Conservation (phyloP, 2,113 vertebrate genomes). For the Cryptomyrus ogoouensis region DNA sequence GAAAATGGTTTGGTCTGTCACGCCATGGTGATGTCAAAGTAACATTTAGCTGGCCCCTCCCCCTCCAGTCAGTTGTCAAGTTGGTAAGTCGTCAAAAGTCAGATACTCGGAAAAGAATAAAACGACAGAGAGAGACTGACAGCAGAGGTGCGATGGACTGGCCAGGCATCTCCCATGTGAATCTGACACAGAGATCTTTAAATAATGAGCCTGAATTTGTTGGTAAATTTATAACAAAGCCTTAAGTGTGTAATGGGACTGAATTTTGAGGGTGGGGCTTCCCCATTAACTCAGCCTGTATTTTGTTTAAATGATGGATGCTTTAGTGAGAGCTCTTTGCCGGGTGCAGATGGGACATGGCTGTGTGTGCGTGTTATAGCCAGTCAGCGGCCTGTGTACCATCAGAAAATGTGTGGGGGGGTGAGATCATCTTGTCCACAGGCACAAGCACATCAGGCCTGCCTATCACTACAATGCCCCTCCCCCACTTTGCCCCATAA, state of each 20-base stretch:
- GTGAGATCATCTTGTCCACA: too few relatives aligned
- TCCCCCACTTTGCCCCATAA: neutral
- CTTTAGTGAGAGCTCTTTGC: neutral
- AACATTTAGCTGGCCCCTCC: too few relatives aligned
- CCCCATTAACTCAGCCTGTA: too few relatives aligned
- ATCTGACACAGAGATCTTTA: too few relatives aligned
- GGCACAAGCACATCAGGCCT: too few relatives aligned
- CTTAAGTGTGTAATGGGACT: neutral
- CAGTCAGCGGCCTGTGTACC: neutral
- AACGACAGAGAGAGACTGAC: too few relatives aligned
- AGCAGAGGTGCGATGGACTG: too few relatives aligned
- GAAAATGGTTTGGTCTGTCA: neutral
- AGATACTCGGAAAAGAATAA: neutral
- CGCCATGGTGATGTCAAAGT: neutral
- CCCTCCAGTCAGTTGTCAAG: too few relatives aligned
- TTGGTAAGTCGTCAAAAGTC: too few relatives aligned
- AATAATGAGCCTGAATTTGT: too few relatives aligned
- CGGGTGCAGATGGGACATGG: neutral
- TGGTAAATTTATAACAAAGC: too few relatives aligned
- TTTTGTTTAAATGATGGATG: neutral
- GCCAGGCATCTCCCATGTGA: too few relatives aligned
- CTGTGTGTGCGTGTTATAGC: neutral
- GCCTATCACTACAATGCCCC: neutral
- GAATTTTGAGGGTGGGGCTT: neutral
- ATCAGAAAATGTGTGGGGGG: neutral